These are phyloP conservation scores for Spizella passerina DNA, from an alignment of 2,797 vertebrate species.

Conservation along the genomic window DNA sequence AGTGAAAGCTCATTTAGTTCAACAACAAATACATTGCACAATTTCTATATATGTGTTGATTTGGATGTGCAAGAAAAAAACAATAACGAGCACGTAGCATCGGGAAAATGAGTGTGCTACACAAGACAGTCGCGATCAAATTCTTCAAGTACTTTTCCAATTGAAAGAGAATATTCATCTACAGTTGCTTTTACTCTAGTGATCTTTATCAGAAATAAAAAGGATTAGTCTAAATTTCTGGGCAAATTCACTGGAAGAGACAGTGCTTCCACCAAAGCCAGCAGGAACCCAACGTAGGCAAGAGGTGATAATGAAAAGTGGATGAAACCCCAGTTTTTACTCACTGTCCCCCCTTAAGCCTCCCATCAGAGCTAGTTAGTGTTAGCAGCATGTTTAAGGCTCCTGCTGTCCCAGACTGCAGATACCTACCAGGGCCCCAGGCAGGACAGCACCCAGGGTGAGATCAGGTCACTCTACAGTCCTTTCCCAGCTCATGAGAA, in stretches of 20 bases:
- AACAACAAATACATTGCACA: neutral
- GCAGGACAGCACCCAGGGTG: neutral
- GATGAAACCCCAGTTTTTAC: neutral
- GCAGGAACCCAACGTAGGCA: neutral
- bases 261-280: neutral
- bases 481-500: neutral
- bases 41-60: neutral
- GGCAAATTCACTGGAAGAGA: neutral
- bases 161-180: neutral
- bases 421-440: accelerated
- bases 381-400: accelerated
- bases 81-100: accelerated
- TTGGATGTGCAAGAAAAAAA: neutral
- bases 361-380: neutral
- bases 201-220: neutral
- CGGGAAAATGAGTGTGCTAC: neutral
- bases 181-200: neutral
- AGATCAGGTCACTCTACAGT: neutral
- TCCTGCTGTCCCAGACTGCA: neutral
- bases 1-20: neutral
- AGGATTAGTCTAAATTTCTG: neutral
- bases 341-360: accelerated
- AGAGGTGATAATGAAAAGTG: neutral
- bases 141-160: neutral
- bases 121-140: accelerated